Base-by-base conservation (phyloP, 2,113 vertebrate genomes). In the Edolisoma coerulescens region DNA sequence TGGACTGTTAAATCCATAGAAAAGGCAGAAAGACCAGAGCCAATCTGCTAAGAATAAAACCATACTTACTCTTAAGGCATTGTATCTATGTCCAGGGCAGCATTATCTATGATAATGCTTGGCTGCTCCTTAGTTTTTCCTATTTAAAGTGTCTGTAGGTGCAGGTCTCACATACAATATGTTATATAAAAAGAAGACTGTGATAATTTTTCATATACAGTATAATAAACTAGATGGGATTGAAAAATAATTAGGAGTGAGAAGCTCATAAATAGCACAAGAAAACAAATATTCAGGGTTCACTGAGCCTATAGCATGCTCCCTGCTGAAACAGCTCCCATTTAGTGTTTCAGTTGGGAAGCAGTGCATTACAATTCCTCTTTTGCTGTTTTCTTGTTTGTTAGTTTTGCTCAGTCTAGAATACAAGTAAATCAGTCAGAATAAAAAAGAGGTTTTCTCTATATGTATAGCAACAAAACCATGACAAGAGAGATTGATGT, bases 401-500 rank as follows among this genome's bases (percentile, higher is more conserved):
- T 37, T 84, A 17, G 27, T 70, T 84, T 87, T 30, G 20, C 10
- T 83, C 32, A 32, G 7, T 42, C 49, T 83, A 61, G 27, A 65
- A 90, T 49, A 45, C 85, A 91, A 80, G 9, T 73, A 93, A 85
- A 76, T 45, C 21, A 45, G 3, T 13, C 28, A 56, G 26, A 45
- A 90, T 41, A 76, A 70, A 63, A 59, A 53, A 70, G 3, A 49
- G 1, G 2, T 67, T 91, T 93, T 7, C 3, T 68, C 10, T 73
- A 5, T 42, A n/a, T 53, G 37, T 83, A 33, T 59, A 86, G 16
- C 45, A 95, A 86, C 49, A 65, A 90, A 94, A 80, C 18, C 32
- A 50, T 70, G 79, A 92, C 88, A 92, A 60, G 32, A 41, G 79
- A 96, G 83, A 97, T 93, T 93, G 85, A 95, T 95, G 59, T 78